Conservation (phyloP, 2,797 vertebrate species). For the Enteromius argenteus region DNA sequence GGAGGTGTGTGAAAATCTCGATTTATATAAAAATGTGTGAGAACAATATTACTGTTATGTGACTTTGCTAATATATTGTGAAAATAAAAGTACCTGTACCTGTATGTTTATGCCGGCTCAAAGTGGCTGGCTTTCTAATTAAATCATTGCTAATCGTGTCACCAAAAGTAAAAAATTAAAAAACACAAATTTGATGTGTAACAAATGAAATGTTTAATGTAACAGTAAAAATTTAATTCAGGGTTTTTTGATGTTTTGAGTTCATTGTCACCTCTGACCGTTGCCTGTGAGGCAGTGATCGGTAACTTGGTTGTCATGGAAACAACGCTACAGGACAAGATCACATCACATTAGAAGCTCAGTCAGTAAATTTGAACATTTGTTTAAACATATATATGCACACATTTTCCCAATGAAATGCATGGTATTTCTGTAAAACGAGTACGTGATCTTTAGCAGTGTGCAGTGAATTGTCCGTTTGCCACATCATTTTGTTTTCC, state of each 20-base stretch:
- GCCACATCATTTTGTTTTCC: not conserved
- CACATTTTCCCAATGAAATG: not conserved
- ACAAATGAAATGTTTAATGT: not conserved
- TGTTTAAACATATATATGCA: not conserved
- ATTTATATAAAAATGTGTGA: not conserved
- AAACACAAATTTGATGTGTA: not conserved
- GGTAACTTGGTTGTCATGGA: slow-evolving; percentile 18
- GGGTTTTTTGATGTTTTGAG: not conserved
- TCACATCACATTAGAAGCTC: not conserved
- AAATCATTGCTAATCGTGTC: not conserved
- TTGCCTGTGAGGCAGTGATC: not conserved
- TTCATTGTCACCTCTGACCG: slow-evolving; percentile 2
- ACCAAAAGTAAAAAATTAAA: not conserved
- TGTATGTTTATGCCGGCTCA: not conserved
- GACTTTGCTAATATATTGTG: not conserved
- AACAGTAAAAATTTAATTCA: not conserved
- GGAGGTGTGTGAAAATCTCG: not conserved
- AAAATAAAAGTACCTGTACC: not conserved
- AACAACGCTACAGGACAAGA: slow-evolving; percentile 4
- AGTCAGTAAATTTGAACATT: not conserved
- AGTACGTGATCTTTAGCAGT: not conserved
- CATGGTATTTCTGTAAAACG: not conserved
- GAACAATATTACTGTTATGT: not conserved
- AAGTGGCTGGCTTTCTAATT: not conserved
- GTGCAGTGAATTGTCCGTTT: not conserved